Conservation (phyloP, 2,797 vertebrate genomes). For the Coregonus suidteri region DNA sequence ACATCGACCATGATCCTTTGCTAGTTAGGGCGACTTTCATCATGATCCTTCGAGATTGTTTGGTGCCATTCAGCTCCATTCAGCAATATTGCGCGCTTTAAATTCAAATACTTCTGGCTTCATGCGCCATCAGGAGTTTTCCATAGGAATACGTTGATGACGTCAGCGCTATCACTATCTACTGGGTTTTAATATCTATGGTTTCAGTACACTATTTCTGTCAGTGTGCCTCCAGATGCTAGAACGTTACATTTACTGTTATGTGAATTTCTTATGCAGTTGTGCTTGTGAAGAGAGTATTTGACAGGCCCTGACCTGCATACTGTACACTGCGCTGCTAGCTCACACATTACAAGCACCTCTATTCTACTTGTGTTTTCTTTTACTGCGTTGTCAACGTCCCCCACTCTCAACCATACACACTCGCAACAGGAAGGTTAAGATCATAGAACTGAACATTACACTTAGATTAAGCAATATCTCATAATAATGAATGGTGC, state of each 20-base stretch:
- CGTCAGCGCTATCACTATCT: too few relatives aligned
- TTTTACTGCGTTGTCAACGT: background rate
- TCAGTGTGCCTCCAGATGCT: constrained; percentile 2
- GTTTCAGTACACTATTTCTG: constrained; percentile 12
- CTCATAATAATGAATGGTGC: too few relatives aligned
- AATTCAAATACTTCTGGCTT: too few relatives aligned
- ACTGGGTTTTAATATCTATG: too few relatives aligned
- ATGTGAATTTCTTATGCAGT: constrained; percentile 20
- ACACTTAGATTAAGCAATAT: constrained; percentile 59
- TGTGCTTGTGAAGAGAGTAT: constrained; percentile 15
- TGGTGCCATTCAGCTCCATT: too few relatives aligned
- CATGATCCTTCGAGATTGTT: too few relatives aligned
- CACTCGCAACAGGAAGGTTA: constrained; percentile 44
- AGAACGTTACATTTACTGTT: constrained; percentile 17
- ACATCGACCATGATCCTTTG: too few relatives aligned
- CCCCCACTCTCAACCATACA: constrained; percentile 18
- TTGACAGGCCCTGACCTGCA: constrained; percentile 18
- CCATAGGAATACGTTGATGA: too few relatives aligned
- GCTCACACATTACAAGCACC: background rate
- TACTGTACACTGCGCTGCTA: background rate
- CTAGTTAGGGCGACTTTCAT: too few relatives aligned
- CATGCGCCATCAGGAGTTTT: too few relatives aligned
- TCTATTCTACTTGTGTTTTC: background rate
- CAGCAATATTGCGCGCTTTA: too few relatives aligned
- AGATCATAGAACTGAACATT: constrained; percentile 9